Percentiles rank a stretch among this genome's conserved stretches.
Evolutionary conservation across 2,888 invertebrate genomes (phyloP).

Genomic region (Apamea sordens): DNA sequence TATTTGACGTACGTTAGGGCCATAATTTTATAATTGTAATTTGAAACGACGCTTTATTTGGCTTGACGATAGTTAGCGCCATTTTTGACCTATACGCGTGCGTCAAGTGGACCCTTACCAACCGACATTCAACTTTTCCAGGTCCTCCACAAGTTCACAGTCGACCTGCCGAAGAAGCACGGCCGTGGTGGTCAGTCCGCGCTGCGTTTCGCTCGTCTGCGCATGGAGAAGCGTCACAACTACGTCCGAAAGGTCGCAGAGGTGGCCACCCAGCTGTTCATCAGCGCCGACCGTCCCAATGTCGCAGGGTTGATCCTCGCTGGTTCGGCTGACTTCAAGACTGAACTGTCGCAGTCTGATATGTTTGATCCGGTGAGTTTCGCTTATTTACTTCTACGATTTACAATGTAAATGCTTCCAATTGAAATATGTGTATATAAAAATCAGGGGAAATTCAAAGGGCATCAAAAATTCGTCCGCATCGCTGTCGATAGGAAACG

Average conservation of each 20-base stretch:
- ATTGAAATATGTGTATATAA: too few species aligned
- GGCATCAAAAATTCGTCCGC: too few species aligned
- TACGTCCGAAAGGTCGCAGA: constrained; percentile 98
- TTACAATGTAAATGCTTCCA: background rate
- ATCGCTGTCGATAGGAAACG: too few species aligned
- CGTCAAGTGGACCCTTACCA: background rate
- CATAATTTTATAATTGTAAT: too few species aligned
- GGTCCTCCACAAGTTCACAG: constrained; percentile 98
- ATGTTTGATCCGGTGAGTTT: constrained; percentile 99
- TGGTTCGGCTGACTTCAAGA: constrained; percentile 99
- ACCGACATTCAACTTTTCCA: constrained; percentile 74
- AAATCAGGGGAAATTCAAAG: too few species aligned
- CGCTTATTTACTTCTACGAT: background rate
- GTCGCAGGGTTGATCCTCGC: constrained; percentile 99
- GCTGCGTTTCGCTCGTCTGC: constrained; percentile 99
- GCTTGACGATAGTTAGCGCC: too few species aligned
- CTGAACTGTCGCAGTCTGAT: constrained; percentile 99
- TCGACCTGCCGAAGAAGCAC: constrained; percentile 99
- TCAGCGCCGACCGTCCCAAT: constrained; percentile 99
- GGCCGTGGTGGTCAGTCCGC: constrained; percentile 99
- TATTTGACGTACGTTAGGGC: too few species aligned
- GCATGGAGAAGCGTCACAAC: constrained; percentile 99
- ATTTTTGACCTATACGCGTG: too few species aligned
- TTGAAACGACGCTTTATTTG: too few species aligned
- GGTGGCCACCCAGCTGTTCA: constrained; percentile 98